phyloP scores from a whole-genome alignment of 1,140 invertebrate genomes.

The Psilanteris sp. region DNA sequence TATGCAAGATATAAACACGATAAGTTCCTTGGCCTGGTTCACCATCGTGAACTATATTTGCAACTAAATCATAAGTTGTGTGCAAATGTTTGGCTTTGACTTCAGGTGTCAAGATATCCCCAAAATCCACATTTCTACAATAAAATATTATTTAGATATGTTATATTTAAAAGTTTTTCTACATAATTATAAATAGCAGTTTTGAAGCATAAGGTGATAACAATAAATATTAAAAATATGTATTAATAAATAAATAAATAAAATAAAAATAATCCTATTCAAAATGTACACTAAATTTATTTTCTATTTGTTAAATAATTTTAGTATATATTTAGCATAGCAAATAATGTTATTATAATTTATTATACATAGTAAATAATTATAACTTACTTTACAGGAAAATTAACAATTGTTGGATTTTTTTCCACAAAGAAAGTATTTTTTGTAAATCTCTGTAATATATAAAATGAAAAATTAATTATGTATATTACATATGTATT shows the following conservation, averaged over 20 bases:
- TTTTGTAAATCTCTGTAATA: conserved; percentile 93
- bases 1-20: conserved; percentile 96
- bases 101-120: conserved; percentile 94
- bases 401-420: conserved; percentile 99
- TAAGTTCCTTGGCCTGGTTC: conserved; percentile 96
- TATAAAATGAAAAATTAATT: too few species aligned
- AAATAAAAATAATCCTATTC: too few species aligned
- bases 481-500: too few species aligned
- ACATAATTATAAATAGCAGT: too few species aligned
- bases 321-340: not conserved
- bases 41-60: conserved; percentile 99
- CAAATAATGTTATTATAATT: too few species aligned
- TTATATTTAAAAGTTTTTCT: too few species aligned
- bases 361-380: not conserved
- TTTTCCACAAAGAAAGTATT: conserved; percentile 99
- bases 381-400: conserved; percentile 94
- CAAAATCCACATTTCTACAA: conserved; percentile 96
- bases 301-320: too few species aligned
- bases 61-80: conserved; percentile 96
- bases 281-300: too few species aligned
- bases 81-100: conserved; percentile 88
- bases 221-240: too few species aligned
- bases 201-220: too few species aligned
- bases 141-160: conserved; percentile 14
- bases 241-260: too few species aligned